These are phyloP conservation scores for Zygogramma bicolorata DNA, from an alignment of 2,888 invertebrate species.

Conservation along the genomic window DNA sequence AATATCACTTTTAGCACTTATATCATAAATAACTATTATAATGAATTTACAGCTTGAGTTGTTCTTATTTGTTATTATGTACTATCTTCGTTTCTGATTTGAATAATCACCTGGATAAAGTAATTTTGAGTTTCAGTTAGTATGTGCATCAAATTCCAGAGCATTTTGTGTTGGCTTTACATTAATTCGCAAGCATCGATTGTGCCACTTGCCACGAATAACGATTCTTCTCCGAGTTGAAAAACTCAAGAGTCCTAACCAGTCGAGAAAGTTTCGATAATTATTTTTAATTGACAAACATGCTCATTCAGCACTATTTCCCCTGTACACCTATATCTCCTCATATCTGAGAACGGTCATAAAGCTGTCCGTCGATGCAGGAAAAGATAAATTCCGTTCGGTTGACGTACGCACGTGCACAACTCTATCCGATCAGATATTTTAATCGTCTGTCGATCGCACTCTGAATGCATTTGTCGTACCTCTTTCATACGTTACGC, in stretches of 20 bases:
- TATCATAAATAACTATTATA: too few species aligned
- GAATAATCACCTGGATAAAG: too few species aligned
- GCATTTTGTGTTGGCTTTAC: not conserved
- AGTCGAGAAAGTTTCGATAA: not conserved
- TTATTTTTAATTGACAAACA: not conserved
- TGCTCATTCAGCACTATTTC: not conserved
- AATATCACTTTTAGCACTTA: too few species aligned
- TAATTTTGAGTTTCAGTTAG: too few species aligned
- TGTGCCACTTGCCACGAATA: not conserved
- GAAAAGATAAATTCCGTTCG: constrained; percentile 7
- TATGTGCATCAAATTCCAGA: too few species aligned
- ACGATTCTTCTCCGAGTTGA: not conserved
- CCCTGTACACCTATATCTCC: not conserved
- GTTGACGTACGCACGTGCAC: not conserved
- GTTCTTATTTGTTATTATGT: too few species aligned
- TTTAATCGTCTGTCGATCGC: not conserved
- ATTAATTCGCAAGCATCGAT: not conserved
- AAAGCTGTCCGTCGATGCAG: constrained; percentile 15
- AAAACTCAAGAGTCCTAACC: not conserved
- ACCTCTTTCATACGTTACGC: not conserved
- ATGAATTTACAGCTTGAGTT: too few species aligned
- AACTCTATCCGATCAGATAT: constrained; percentile 5
- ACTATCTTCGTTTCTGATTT: too few species aligned
- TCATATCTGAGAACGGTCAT: not conserved
- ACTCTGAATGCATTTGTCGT: not conserved